Percentiles rank a stretch among this genome's conserved stretches.
Conservation (phyloP, 2,888 invertebrate genomes). For the Tinea trinotella region DNA sequence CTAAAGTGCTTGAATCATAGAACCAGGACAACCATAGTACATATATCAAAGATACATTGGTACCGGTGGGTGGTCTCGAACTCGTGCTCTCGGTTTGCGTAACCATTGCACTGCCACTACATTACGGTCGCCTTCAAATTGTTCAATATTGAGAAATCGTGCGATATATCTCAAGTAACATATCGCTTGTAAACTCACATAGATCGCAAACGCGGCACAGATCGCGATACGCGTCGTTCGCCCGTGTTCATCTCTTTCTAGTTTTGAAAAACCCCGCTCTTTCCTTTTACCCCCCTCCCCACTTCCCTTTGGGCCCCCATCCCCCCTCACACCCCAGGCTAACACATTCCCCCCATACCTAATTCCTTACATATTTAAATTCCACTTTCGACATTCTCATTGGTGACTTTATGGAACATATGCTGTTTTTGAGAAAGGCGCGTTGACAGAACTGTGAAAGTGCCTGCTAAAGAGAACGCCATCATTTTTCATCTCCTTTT, state of each 20-base stretch:
- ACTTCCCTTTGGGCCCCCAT: constrained; percentile 14
- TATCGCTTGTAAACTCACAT: neutral
- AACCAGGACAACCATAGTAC: no score
- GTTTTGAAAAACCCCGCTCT: constrained; percentile 64
- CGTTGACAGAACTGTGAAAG: constrained; percentile 9
- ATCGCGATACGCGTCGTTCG: constrained; percentile 59
- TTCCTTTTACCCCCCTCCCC: constrained; percentile 24
- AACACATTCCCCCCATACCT: constrained; percentile 42
- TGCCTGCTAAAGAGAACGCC: neutral
- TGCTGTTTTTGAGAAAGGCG: constrained; percentile 32
- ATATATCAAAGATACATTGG: no score
- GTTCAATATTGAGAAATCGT: no score
- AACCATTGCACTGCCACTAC: no score
- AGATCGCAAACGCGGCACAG: constrained; percentile 32
- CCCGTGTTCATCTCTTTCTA: constrained; percentile 72
- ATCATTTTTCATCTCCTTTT: constrained; percentile 4
- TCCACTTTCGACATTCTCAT: constrained; percentile 58
- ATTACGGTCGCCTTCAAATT: no score
- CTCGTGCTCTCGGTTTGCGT: no score
- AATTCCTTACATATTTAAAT: constrained; percentile 73
- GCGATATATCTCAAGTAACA: neutral
- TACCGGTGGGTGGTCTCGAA: no score
- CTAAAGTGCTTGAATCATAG: no score
- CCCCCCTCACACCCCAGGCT: constrained; percentile 23
- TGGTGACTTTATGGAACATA: constrained; percentile 47